Evolutionary conservation across 2,797 vertebrate genomes (phyloP).

Genomic region (Urophycis tenuis): DNA sequence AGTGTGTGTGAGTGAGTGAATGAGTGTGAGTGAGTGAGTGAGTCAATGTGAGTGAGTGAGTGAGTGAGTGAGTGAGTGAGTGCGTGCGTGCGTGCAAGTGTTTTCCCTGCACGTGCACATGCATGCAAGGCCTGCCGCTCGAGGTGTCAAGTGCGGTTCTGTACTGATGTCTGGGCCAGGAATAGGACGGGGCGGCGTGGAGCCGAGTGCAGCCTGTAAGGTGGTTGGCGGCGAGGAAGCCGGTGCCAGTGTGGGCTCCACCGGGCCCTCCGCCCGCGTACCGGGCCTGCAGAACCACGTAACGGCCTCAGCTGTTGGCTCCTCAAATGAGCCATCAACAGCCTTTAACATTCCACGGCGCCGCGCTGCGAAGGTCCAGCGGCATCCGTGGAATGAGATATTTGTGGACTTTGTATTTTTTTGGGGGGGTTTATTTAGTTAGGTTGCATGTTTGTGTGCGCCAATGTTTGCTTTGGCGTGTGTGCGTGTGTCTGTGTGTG

Average conservation of each 20-base stretch:
- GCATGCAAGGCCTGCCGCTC: slow-evolving; percentile 23
- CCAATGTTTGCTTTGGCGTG: slow-evolving; percentile 14
- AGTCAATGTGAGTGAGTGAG: background rate
- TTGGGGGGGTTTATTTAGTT: slow-evolving; percentile 1
- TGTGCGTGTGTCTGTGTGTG: slow-evolving; percentile 25
- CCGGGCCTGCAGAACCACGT: slow-evolving; percentile 47
- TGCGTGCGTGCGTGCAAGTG: background rate
- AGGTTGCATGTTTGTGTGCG: background rate
- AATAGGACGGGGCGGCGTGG: slow-evolving; percentile 45
- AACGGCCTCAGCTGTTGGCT: slow-evolving; percentile 68
- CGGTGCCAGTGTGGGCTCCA: slow-evolving; percentile 67
- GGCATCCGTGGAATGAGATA: slow-evolving; percentile 48
- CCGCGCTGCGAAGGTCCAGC: slow-evolving; percentile 45
- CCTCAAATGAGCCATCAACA: slow-evolving; percentile 71
- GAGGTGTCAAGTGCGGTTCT: slow-evolving; percentile 36
- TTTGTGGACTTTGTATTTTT: slow-evolving; percentile 27
- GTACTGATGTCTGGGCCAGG: slow-evolving; percentile 45
- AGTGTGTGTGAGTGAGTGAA: background rate
- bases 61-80: background rate
- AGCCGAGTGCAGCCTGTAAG: slow-evolving; percentile 42
- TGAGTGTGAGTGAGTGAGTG: slow-evolving; percentile 8
- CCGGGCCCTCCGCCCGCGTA: slow-evolving; percentile 54
- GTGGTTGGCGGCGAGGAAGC: slow-evolving; percentile 46
- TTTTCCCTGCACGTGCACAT: slow-evolving; percentile 27
- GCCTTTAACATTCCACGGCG: slow-evolving; percentile 60